Conservation (phyloP, 2,113 vertebrate genomes). For the Carassius carassius region DNA sequence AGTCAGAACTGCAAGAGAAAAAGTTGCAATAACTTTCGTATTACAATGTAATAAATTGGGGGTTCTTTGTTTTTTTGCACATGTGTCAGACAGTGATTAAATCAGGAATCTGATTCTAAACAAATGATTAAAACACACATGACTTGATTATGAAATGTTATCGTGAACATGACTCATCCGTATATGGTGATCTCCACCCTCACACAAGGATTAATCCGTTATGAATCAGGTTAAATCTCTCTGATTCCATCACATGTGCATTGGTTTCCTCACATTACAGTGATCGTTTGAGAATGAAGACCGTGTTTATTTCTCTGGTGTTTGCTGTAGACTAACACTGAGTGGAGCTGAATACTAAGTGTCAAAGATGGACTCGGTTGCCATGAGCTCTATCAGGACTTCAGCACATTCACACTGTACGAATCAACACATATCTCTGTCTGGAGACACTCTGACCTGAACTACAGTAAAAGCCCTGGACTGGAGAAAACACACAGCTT, state of each 20-base stretch:
- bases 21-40: too few species aligned
- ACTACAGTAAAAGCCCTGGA: not conserved
- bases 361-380: not conserved
- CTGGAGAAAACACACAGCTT: not conserved
- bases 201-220: too few species aligned
- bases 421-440: not conserved
- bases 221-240: too few species aligned
- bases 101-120: not conserved
- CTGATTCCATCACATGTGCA: not conserved
- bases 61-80: too few species aligned
- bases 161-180: too few species aligned
- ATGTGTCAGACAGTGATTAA: not conserved
- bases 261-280: not conserved
- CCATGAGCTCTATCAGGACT: constrained; percentile 25
- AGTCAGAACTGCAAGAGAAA: too few species aligned
- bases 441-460: not conserved
- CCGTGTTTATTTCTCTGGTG: not conserved
- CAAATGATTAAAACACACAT: not conserved
- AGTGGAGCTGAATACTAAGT: constrained; percentile 12
- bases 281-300: not conserved
- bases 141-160: too few species aligned
- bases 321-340: not conserved
- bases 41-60: too few species aligned
- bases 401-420: constrained; percentile 4
- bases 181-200: too few species aligned